These are phyloP conservation scores for Thyatira batis DNA, from an alignment of 2,888 invertebrate species.

Conservation along the genomic window DNA sequence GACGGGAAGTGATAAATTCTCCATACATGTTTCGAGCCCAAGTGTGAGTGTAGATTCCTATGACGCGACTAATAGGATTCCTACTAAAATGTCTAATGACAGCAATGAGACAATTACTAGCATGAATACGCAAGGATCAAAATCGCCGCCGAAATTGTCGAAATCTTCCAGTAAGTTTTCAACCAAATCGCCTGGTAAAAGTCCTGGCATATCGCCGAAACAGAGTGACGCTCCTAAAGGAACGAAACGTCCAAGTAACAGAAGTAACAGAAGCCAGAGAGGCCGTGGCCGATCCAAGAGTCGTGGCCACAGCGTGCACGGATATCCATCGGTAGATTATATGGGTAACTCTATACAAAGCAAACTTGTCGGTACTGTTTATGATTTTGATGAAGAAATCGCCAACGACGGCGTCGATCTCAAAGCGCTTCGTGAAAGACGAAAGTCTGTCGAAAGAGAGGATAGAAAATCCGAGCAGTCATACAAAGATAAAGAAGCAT, in stretches of 20 bases:
- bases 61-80: conserved; percentile 55
- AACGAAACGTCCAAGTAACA: conserved; percentile 60
- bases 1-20: conserved; percentile 62
- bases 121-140: conserved; percentile 55
- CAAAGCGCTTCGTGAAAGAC: conserved; percentile 89
- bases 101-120: conserved; percentile 60
- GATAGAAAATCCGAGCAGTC: conserved; percentile 82
- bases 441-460: conserved; percentile 88
- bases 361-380: conserved; percentile 92
- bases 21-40: conserved; percentile 67
- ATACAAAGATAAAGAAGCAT: conserved; percentile 80
- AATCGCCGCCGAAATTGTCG: conserved; percentile 71
- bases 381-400: conserved; percentile 93
- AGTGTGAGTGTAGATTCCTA: conserved; percentile 66
- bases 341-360: conserved; percentile 88
- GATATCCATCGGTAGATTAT: conserved; percentile 68
- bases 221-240: conserved; percentile 76
- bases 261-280: conserved; percentile 71
- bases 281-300: conserved; percentile 78
- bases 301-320: conserved; percentile 53
- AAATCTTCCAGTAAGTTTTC: conserved; percentile 84
- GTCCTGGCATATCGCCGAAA: conserved; percentile 86
- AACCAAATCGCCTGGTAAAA: conserved; percentile 86
- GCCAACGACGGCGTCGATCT: conserved; percentile 88
- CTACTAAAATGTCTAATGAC: conserved; percentile 65